phyloP scores from a whole-genome alignment of 2,113 vertebrate species.

The Pseudois nayaur region DNA sequence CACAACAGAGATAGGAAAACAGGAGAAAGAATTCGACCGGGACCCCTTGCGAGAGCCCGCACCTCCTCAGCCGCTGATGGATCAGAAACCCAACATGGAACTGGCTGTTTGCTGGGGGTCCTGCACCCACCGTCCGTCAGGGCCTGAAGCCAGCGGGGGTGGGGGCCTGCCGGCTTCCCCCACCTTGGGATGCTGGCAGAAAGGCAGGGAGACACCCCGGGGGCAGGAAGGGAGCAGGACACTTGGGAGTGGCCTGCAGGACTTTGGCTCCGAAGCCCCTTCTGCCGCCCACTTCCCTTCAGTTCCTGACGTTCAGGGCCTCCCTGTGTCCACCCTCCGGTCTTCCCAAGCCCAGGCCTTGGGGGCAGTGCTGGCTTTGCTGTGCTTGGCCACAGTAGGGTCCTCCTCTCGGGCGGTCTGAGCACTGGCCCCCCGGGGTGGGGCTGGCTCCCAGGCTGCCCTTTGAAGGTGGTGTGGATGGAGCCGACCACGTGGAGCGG shows the following conservation, averaged over 20 bases:
- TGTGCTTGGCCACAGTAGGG: background rate
- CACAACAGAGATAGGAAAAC: accelerated
- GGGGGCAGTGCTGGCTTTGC: background rate
- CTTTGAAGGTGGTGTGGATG: background rate
- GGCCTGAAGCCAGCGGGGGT: background rate
- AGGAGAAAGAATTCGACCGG: background rate
- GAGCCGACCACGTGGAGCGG: accelerated
- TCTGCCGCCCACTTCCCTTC: background rate
- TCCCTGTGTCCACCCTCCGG: background rate
- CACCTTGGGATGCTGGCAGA: background rate
- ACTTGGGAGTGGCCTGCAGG: accelerated
- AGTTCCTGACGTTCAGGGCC: background rate
- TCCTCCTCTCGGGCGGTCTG: background rate
- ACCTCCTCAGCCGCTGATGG: background rate
- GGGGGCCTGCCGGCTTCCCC: accelerated
- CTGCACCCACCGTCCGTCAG: background rate
- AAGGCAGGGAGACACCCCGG: background rate
- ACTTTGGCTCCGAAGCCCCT: background rate
- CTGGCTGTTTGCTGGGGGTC: background rate
- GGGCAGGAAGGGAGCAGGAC: background rate
- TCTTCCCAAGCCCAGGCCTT: background rate
- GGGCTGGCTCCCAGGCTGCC: no score
- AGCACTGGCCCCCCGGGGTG: background rate
- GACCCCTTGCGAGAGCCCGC: accelerated
- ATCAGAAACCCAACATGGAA: background rate